Percentiles rank a stretch among this genome's conserved stretches.
phyloP scores from a whole-genome alignment of 2,888 invertebrate genomes.

The Hirtodrosophila alboralis region DNA sequence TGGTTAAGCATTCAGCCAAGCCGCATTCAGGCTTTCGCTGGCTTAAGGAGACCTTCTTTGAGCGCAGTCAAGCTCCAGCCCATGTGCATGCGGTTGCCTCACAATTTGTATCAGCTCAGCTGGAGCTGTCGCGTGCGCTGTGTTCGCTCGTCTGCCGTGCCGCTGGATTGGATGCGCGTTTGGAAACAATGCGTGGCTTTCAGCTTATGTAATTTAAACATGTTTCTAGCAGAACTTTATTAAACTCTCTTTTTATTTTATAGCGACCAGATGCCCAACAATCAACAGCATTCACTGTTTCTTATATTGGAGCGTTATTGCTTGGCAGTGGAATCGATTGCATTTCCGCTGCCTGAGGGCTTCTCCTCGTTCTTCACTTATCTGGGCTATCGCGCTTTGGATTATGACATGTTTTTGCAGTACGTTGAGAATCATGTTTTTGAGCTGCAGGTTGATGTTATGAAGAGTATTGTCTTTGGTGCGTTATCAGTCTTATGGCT shows the following conservation, averaged over 20 bases:
- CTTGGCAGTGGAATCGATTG: conserved; percentile 90
- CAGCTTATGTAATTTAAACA: conserved; percentile 88
- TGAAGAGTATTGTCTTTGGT: conserved; percentile 93
- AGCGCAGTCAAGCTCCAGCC: conserved; percentile 86
- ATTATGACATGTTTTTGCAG: conserved; percentile 91
- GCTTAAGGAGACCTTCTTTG: conserved; percentile 84
- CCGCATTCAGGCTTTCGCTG: conserved; percentile 84
- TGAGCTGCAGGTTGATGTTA: conserved; percentile 93
- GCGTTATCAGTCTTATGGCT: no score
- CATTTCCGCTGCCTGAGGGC: conserved; percentile 93
- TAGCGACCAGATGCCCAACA: conserved; percentile 90
- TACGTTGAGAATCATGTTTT: conserved; percentile 93
- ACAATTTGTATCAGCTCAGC: conserved; percentile 91
- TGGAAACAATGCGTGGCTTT: conserved; percentile 91
- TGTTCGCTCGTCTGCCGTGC: conserved; percentile 90
- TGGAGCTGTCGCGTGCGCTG: conserved; percentile 91
- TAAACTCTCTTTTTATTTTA: conserved; percentile 64
- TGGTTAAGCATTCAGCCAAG: conserved; percentile 87
- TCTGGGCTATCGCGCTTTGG: conserved; percentile 91
- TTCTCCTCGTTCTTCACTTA: conserved; percentile 95
- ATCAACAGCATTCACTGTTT: conserved; percentile 90
- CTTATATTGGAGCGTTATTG: conserved; percentile 92
- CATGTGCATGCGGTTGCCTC: conserved; percentile 92
- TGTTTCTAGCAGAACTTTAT: background rate
- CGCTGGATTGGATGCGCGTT: conserved; percentile 87